Evolutionary conservation across 2,797 vertebrate species (phyloP), one percentile per base, ranked within the genome.

Genomic region (Eulemur rubriventer): DNA sequence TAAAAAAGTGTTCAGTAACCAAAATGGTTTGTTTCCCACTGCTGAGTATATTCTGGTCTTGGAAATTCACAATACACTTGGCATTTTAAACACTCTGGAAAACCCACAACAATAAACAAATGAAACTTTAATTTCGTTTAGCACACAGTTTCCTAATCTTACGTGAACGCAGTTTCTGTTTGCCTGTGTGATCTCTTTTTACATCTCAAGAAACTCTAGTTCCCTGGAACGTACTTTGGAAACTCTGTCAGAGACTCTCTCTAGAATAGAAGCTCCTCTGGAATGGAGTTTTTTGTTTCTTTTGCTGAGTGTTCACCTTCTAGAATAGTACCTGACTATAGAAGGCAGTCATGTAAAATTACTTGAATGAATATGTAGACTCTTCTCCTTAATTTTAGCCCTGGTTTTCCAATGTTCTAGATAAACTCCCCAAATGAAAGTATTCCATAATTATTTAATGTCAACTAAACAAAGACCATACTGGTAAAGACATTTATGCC

Each of bases 61-160:
- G 28, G 80, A 83, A 93, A 94, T 82, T 76, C 35, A 80, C 67
- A 78, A 50, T 78, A 35, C 35, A 65, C 46, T 69, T 33, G 12
- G n/a, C 48, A 92, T 82, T 75, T 81, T 46, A 69, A 75, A 76
- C 69, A 59, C 26, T 43, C 70, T 81, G 30, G 72, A 61, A 33
- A 80, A 30, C 52, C 8, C 55, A 38, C 16, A 57, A 41, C 26
- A 80, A 80, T 50, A 86, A 80, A 35, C 59, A 92, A 86, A 78
- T 7, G 70, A 76, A 84, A 70, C 17, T 94, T 92, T 59, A 43
- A 87, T 87, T 91, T 93, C 80, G n/a, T 78, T 76, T 57, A 73
- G 38, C 20, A 24, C 24, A 55, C 20, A 75, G 30, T 92, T 76
- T 96, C 22, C 50, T 90, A 63, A 63, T 4, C 24, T 83, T 91